A percentile compares a stretch with the other conserved stretches of the same genome.
Evolutionary conservation across 2,113 vertebrate genomes (phyloP).

Genomic region (Leuciscus idus): DNA sequence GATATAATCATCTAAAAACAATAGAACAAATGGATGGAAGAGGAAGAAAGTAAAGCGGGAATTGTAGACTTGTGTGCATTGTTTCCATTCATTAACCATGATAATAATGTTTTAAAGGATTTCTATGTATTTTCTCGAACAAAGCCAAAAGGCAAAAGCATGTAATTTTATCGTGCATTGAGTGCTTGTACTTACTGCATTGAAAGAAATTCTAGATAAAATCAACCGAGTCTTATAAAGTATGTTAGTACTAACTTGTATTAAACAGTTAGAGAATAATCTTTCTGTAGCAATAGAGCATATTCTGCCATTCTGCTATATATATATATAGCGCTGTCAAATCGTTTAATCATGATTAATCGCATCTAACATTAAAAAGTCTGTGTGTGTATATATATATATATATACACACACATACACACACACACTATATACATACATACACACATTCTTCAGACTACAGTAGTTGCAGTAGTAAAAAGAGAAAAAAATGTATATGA

Average conservation of each 20-base stretch:
- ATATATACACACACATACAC: too few relatives aligned
- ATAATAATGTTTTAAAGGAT: neutral
- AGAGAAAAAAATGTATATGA: neutral
- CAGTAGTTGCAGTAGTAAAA: too few relatives aligned
- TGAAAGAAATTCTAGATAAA: neutral
- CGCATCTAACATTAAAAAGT: too few relatives aligned
- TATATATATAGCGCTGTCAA: too few relatives aligned
- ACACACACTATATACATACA: too few relatives aligned
- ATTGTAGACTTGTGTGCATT: neutral
- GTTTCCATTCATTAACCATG: constrained; percentile 22
- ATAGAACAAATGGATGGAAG: neutral
- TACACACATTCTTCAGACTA: too few relatives aligned
- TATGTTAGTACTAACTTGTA: neutral
- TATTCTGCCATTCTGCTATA: neutral
- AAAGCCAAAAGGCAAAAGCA: neutral
- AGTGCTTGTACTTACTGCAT: neutral
- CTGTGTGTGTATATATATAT: too few relatives aligned
- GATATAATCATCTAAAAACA: constrained; percentile 34
- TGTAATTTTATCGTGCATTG: neutral
- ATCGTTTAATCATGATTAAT: too few relatives aligned
- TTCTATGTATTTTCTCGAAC: constrained; percentile 8
- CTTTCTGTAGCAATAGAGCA: neutral
- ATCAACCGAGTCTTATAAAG: neutral
- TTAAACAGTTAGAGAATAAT: neutral
- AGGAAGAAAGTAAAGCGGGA: neutral